Conservation (phyloP, 2,797 vertebrate species). For the Pogoniulus pusillus region DNA sequence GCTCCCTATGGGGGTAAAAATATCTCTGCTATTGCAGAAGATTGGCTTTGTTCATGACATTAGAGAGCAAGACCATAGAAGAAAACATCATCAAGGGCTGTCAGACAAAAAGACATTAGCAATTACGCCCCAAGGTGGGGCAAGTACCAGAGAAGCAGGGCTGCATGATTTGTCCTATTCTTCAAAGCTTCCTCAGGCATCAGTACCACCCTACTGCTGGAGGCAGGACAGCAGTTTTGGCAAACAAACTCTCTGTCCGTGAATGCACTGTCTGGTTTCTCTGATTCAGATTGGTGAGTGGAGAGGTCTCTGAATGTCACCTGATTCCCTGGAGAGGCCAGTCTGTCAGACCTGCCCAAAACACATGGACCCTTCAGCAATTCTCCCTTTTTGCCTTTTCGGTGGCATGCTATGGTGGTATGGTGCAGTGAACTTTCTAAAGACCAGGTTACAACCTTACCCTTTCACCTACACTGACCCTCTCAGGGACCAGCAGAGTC, state of each 20-base stretch:
- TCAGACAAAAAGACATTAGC: neutral
- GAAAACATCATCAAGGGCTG: neutral
- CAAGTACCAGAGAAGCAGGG: neutral
- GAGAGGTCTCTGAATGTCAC: neutral
- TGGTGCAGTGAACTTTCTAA: neutral
- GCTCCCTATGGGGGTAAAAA: neutral
- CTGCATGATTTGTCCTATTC: neutral
- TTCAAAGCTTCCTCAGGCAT: neutral
- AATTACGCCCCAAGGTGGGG: neutral
- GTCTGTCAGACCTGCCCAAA: neutral
- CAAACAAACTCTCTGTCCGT: neutral
- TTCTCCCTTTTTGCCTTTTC: neutral
- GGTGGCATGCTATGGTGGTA: too few species aligned
- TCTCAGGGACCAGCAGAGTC: neutral
- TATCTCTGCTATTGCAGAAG: neutral
- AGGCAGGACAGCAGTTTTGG: neutral
- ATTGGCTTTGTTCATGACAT: neutral
- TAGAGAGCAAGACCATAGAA: neutral
- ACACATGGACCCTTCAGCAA: rapidly evolving
- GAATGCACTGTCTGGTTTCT: neutral
- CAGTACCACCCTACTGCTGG: neutral
- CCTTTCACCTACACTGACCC: neutral
- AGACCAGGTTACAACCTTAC: neutral
- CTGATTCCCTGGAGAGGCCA: neutral
- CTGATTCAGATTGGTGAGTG: neutral